Evolutionary conservation across 2,113 vertebrate species (phyloP).

Genomic region (Carassius gibelio): DNA sequence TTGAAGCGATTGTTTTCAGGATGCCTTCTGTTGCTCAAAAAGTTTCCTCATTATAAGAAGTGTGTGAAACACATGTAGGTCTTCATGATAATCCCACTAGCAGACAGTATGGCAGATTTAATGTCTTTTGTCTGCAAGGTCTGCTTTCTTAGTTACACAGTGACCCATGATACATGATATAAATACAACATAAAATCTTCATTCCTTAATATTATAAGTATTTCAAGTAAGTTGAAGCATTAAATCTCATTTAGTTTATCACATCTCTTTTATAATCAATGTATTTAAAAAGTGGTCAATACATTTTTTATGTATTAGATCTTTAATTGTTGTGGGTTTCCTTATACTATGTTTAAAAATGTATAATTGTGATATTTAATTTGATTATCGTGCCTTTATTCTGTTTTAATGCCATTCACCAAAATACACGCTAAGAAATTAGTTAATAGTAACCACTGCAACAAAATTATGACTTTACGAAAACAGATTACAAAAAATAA

Average conservation of each 20-base stretch:
- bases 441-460: too few relatives aligned
- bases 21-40: constrained; percentile 16
- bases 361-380: too few relatives aligned
- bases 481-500: too few relatives aligned
- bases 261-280: background rate
- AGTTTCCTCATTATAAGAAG: background rate
- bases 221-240: background rate
- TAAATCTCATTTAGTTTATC: too few relatives aligned
- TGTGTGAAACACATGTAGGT: constrained; percentile 28
- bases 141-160: background rate
- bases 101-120: background rate
- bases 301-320: too few relatives aligned
- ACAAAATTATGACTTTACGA: too few relatives aligned
- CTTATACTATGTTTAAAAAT: too few relatives aligned
- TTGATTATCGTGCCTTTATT: too few relatives aligned
- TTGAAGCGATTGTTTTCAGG: constrained; percentile 35
- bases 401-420: too few relatives aligned
- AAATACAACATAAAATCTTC: background rate
- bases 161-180: background rate
- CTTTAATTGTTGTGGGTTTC: too few relatives aligned
- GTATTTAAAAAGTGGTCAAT: too few relatives aligned
- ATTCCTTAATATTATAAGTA: background rate
- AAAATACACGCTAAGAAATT: too few relatives aligned
- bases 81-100: constrained; percentile 18
- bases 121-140: background rate